A percentile compares a stretch with the other conserved stretches of the same genome.
Conservation (phyloP, 2,113 vertebrate genomes). For the Carassius auratus region DNA sequence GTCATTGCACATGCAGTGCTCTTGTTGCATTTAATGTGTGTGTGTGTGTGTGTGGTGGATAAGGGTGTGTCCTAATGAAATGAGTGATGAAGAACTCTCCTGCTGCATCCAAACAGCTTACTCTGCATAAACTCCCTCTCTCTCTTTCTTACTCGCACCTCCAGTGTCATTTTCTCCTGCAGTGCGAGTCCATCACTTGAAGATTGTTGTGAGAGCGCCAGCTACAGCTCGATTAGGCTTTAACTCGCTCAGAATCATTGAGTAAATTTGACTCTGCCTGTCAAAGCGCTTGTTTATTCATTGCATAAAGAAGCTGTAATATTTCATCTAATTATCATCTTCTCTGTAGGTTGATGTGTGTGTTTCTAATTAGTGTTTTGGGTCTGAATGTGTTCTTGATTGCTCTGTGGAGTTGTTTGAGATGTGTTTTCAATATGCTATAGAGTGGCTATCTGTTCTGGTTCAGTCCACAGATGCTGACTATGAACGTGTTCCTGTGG, state of each 20-base stretch:
- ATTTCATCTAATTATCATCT: conserved; percentile 44
- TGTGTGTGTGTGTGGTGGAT: conserved; percentile 15
- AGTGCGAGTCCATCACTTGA: conserved; percentile 26
- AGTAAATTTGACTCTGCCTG: neutral
- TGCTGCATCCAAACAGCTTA: conserved; percentile 48
- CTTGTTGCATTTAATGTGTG: conserved; percentile 23
- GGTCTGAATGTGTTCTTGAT: neutral
- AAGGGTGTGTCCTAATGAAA: conserved; percentile 47
- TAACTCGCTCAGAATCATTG: neutral
- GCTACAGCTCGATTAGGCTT: conserved; percentile 8
- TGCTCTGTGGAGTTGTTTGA: conserved; percentile 34
- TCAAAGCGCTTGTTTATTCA: neutral
- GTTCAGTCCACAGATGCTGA: conserved; percentile 82
- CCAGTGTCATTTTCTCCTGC: neutral
- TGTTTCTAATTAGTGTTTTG: conserved; percentile 18
- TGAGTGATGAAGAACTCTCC: conserved; percentile 49
- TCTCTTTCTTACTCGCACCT: conserved; percentile 1
- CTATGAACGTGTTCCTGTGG: conserved; percentile 85
- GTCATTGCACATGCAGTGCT: conserved; percentile 27
- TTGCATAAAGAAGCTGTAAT: conserved; percentile 21
- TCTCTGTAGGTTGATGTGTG: conserved; percentile 9
- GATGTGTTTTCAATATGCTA: conserved; percentile 18
- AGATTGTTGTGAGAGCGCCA: conserved; percentile 25
- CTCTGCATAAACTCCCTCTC: conserved; percentile 42
- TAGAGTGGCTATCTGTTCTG: neutral